phyloP scores from a whole-genome alignment of 2,113 vertebrate species.

The Psittacula cyanocephala region DNA sequence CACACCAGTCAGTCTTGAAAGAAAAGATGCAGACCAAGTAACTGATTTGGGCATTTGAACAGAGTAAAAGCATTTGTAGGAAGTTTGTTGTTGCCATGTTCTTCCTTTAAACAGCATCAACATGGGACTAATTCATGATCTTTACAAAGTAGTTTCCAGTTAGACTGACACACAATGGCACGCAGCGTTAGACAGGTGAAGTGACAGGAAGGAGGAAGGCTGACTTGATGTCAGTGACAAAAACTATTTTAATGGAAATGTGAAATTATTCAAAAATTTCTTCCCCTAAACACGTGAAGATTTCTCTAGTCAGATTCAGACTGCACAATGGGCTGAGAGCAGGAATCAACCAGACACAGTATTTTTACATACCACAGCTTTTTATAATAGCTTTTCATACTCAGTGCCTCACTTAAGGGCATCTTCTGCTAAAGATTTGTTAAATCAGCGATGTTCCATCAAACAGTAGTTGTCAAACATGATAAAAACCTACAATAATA shows the following conservation, averaged over 20 bases:
- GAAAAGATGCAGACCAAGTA: background rate
- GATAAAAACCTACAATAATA: conserved; percentile 46
- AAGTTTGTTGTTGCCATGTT: conserved; percentile 58
- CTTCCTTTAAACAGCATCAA: conserved; percentile 57
- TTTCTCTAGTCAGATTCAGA: conserved; percentile 55
- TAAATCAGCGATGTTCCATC: conserved; percentile 49
- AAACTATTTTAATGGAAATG: conserved; percentile 73
- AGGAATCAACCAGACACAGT: conserved; percentile 37
- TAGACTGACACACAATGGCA: conserved; percentile 66
- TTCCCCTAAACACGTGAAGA: conserved; percentile 51
- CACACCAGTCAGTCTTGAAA: background rate
- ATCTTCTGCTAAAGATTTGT: conserved; percentile 45
- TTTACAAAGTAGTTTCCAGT: conserved; percentile 56
- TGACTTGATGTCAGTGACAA: conserved; percentile 69
- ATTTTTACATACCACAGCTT: background rate
- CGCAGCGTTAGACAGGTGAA: conserved; percentile 63
- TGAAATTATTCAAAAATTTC: conserved; percentile 69
- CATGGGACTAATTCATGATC: conserved; percentile 63
- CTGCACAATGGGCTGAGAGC: conserved; percentile 40
- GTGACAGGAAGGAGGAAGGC: conserved; percentile 66
- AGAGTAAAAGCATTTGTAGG: background rate
- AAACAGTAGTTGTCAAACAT: conserved; percentile 42
- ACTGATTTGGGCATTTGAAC: background rate
- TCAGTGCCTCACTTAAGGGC: conserved; percentile 4
- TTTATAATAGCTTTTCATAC: conserved; percentile 58